Evolutionary conservation across 2,797 vertebrate genomes (phyloP), one percentile per base, ranked within the genome.

Genomic region (Sternarchorhynchus goeldii): DNA sequence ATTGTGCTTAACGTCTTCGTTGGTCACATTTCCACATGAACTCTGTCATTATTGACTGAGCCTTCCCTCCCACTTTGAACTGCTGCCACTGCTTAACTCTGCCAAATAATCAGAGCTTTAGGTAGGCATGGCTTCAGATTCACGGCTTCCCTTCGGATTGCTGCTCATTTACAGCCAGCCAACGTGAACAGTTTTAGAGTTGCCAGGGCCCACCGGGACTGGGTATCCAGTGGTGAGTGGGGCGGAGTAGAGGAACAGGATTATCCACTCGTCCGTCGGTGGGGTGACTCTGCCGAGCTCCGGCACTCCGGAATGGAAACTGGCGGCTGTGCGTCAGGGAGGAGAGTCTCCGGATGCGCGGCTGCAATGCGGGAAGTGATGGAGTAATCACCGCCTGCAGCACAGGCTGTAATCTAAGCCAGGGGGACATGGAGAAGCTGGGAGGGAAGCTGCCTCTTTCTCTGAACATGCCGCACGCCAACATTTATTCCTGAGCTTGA

Each of bases 31-130:
- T 84, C 85, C 86, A 81, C 63, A 59, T 69, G 79, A 79, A 67
- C 83, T 14, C 68, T 82, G 83, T 82, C 39, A 83, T 86, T 79
- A 66, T 34, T 83, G 88, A 87, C 87, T 90, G 78, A 81, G 79
- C 82, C 80, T 87, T 90, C 91, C 90, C n/a, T 80, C 83, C 75
- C 75, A 79, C 80, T 89, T 88, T 88, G 85, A 88, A 84, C 84
- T 83, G 81, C 6, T 82, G 32, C 53, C 67, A 83, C 84, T 86
- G 86, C 88, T 80, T 59, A 60, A 25, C 39, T 76, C 0, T 81
- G 85, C 88, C 90, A 87, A 84, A 87, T 80, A 78, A 77, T 78
- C 34, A 83, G 83, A 75, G 71, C 81, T 88, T 85, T 88, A 84
- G 83, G 78, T 86, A 56, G 55, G 12, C 55, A 81, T 7, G 45